phyloP scores from a whole-genome alignment of 2,888 invertebrate genomes.

The Athalia circularis region DNA sequence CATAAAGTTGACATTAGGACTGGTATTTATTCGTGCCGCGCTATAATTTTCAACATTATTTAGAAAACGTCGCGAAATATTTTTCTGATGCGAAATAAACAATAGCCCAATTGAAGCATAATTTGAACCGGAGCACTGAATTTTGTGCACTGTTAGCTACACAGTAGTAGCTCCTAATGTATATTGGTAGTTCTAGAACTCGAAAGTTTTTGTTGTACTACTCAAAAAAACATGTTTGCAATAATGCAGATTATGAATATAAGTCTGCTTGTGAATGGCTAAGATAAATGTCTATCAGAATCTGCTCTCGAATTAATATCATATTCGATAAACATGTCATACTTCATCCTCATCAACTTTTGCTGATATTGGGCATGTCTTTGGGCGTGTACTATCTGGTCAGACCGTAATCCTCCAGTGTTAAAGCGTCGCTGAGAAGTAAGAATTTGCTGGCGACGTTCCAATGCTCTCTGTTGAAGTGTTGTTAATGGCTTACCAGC shows the following conservation, averaged over 20 bases:
- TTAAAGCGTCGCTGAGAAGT: conserved; percentile 65
- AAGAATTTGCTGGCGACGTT: conserved; percentile 65
- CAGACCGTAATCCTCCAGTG: conserved; percentile 67
- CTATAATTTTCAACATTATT: conserved; percentile 57
- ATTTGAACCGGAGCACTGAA: too few species aligned
- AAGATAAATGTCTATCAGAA: too few species aligned
- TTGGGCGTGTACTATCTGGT: conserved; percentile 69
- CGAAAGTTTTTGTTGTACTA: too few species aligned
- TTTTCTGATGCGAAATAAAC: not conserved
- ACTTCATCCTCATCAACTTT: conserved; percentile 71
- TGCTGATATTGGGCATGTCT: conserved; percentile 69
- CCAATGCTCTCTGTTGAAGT: conserved; percentile 64
- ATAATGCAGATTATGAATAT: conserved; percentile 1
- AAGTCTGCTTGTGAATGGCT: not conserved
- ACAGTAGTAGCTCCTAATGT: too few species aligned
- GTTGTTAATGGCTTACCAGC: conserved; percentile 60
- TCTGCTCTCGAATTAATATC: not conserved
- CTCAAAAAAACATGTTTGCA: too few species aligned
- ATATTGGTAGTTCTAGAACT: too few species aligned
- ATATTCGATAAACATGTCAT: conserved; percentile 49
- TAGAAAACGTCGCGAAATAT: not conserved
- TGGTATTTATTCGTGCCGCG: conserved; percentile 59
- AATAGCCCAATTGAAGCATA: too few species aligned
- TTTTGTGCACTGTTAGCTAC: too few species aligned
- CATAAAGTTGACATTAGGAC: conserved; percentile 66